A percentile compares a stretch with the other conserved stretches of the same genome.
phyloP scores from a whole-genome alignment of 2,888 invertebrate species.

The Dasypolia templi region DNA sequence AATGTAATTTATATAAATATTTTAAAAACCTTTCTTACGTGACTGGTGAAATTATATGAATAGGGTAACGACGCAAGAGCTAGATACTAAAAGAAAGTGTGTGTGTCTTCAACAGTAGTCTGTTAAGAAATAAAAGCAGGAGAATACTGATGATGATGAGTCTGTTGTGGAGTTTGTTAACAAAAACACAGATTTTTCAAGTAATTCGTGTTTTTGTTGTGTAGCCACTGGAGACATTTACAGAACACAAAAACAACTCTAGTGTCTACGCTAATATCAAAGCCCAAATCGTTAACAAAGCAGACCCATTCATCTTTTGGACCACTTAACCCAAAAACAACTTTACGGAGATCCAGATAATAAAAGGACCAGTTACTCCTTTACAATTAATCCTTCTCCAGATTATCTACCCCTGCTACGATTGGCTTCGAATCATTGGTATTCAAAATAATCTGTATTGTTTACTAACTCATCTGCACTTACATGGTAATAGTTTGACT shows the following conservation, averaged over 20 bases:
- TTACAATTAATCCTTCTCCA: not conserved
- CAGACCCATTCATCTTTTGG: constrained; percentile 28
- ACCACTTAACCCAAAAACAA: constrained; percentile 16
- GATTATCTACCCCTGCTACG: not conserved
- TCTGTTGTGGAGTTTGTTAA: not conserved
- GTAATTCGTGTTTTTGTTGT: no score
- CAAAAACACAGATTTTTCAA: not conserved
- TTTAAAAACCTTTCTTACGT: not conserved
- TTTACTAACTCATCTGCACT: no score
- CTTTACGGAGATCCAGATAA: constrained; percentile 9
- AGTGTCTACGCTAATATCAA: not conserved
- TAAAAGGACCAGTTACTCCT: constrained; percentile 16
- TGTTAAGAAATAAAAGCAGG: no score
- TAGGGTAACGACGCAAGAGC: no score
- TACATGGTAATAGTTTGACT: no score
- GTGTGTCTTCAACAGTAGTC: no score
- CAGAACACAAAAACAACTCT: not conserved
- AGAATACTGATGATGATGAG: no score
- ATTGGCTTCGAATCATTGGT: not conserved
- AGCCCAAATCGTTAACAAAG: constrained; percentile 9
- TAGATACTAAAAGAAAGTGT: no score
- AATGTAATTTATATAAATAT: not conserved
- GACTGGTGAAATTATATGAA: not conserved
- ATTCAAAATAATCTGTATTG: constrained; percentile 13
- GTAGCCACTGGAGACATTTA: not conserved